Evolutionary conservation across 2,113 vertebrate genomes (phyloP).

Genomic region (Indicator indicator): DNA sequence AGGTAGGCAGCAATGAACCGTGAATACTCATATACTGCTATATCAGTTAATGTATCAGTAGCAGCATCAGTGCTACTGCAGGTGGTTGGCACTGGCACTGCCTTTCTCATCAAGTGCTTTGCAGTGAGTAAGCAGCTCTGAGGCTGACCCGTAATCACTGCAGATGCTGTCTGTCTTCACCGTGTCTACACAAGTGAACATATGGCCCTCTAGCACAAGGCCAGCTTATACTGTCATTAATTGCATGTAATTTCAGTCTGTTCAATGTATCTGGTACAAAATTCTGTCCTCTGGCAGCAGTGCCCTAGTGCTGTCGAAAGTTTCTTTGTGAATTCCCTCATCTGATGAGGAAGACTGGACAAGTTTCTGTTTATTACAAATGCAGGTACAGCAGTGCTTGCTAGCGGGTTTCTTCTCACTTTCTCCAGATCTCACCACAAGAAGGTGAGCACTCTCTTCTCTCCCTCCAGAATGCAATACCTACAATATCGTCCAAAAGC

Average conservation of each 20-base stretch:
- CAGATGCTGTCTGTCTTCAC: slow-evolving; percentile 43
- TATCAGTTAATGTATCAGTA: not conserved
- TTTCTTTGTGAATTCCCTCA: not conserved
- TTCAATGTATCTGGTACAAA: not conserved
- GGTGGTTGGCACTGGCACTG: not conserved
- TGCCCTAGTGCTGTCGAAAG: not conserved
- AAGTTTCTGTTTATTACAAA: not conserved
- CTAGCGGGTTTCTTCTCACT: not conserved
- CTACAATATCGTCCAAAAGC: not conserved
- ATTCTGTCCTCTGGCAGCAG: not conserved
- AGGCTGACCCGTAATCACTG: slow-evolving; percentile 14
- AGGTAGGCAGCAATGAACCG: not conserved
- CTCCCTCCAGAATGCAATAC: not conserved
- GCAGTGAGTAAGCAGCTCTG: slow-evolving; percentile 27
- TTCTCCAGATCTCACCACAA: not conserved
- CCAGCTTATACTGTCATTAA: slow-evolving; percentile 30
- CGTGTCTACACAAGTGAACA: slow-evolving; percentile 12
- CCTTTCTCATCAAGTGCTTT: not conserved
- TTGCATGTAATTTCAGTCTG: slow-evolving; percentile 42
- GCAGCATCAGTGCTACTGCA: not conserved
- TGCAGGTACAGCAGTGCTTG: not conserved
- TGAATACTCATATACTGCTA: not conserved
- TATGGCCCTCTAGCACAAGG: slow-evolving; percentile 36
- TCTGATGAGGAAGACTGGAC: not conserved
- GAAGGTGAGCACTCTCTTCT: not conserved